Base-by-base conservation (phyloP, 2,797 vertebrate species). In the Enteromius radiatus region DNA sequence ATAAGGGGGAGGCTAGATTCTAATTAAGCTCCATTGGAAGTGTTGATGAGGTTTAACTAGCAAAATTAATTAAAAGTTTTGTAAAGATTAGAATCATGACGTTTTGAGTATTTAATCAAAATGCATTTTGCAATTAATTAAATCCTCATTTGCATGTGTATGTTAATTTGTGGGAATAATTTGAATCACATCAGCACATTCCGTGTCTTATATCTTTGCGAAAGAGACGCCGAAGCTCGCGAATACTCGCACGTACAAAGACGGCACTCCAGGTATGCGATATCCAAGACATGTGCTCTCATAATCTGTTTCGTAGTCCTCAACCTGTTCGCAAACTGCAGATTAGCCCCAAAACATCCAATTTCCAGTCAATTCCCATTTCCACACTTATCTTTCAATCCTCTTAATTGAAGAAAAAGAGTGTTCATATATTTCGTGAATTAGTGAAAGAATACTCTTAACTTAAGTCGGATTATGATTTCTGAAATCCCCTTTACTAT, bases 31-130 rank as follows among this genome's bases (percentile, higher is more conserved):
- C 91, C 89, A 93, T 93, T 94, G 93, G 94, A 93, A 93, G 88
- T 93, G 91, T 92, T 95, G 93, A 95, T 94, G 94, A 95, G 93
- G 91, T 94, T 94, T 94, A 94, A 95, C 92, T 89, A 88, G 92
- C 89, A 91, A 94, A 95, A 93, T 95, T 95, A 95, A 95, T 95
- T 94, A 95, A 94, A 94, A 93, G 89, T 91, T 92, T 90, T 89
- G 92, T 93, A 91, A 93, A 94, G 94, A 95, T 95, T 94, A 93
- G 90, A 94, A 94, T 95, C 93, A 91, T 94, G 92, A 94, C 91
- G 91, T 94, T 94, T 95, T 88, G 92, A 94, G 92, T 92, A 93
- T 94, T 95, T 94, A 94, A 95, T 95, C 94, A 94, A 93, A 94
- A 93, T 91, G 91, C 86, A 86, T 93, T 93, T 93, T 84, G 88